Evolutionary conservation across 2,113 vertebrate genomes (phyloP).

Genomic region (Xenopus tropicalis): UCB_Xtro_10.0 CM004452.2:50268501-50269000

Average conservation of each 20-base stretch:
- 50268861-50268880: constrained; percentile 80
- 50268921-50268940: constrained; percentile 67
- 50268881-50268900: constrained; percentile 75
- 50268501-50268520: too few species aligned
- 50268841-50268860: constrained; percentile 80
- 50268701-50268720: constrained; percentile 19
- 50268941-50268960: not conserved
- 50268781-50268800: constrained; percentile 69
- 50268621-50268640: too few species aligned
- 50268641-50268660: too few species aligned
- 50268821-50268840: constrained; percentile 71
- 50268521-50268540: too few species aligned
- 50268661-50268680: too few species aligned
- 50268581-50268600: too few species aligned
- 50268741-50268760: constrained; percentile 62
- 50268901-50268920: constrained; percentile 76
- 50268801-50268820: constrained; percentile 62
- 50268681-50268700: too few species aligned
- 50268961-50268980: too few species aligned
- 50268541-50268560: too few species aligned
- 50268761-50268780: constrained; percentile 59
- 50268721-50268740: constrained; percentile 63
- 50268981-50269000: too few species aligned
- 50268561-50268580: too few species aligned
- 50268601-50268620: too few species aligned